Evolutionary conservation across 2,113 vertebrate genomes (phyloP), one percentile per base, ranked within the genome.

Genomic region (Jacana jacana): DNA sequence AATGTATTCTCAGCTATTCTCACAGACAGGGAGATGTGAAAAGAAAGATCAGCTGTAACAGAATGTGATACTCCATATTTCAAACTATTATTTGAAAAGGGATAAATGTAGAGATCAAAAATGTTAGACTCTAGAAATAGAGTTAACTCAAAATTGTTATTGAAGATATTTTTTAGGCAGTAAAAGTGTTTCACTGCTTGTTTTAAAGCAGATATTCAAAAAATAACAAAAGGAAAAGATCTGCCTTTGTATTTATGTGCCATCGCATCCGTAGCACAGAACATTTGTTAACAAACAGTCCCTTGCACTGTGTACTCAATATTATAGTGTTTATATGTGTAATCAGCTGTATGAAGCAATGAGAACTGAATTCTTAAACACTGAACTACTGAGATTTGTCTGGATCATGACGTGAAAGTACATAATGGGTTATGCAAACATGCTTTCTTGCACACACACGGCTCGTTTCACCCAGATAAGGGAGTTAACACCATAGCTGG

Each of bases 281-380:
- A 82, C 46, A 76, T 87, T 94, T 94, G 81, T 82, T 87, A 89
- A 81, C 83, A 94, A 96, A 92, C 46, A 82, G 51, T 89, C 19
- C 31, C 40, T 92, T 84, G 70, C 52, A 81, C 54, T 46, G 39
- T 78, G 42, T 82, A 69, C 46, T 86, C 63, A 77, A 70, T 64
- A 84, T n/a, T 35, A 52, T 55, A 55, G 10, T 39, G 44, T 77
- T 35, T 93, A 42, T 81, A 54, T 80, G 73, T 87, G 78, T 95
- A 96, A 95, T 96, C 89, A 94, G 42, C 84, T 95, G 79, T 81
- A 91, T n/a, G 48, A 88, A 95, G 77, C 33, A 77, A 55, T 54
- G 23, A 88, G 48, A 91, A 91, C 33, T 37, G 46, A 85, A 93
- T 93, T 80, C 85, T 83, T 77, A 88, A 97, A 69, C 49, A 63